Conservation (phyloP, 2,888 invertebrate species). For the Euclidia mi region DNA sequence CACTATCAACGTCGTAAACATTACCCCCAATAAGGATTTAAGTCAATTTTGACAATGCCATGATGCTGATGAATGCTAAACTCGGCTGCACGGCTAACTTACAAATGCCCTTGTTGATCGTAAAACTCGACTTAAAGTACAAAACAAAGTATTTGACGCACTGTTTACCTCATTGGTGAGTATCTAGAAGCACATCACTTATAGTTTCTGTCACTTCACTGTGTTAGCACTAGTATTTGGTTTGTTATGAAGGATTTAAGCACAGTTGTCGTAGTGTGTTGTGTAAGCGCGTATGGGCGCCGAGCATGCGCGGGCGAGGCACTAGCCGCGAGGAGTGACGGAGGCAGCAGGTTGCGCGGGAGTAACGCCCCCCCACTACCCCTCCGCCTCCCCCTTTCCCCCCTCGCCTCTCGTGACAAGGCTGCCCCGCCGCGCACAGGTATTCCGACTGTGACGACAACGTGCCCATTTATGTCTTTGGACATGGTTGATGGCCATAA, state of each 20-base stretch:
- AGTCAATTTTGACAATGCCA: constrained; percentile 49
- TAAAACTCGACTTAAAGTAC: constrained; percentile 54
- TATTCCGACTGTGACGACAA: constrained; percentile 88
- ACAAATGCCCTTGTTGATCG: constrained; percentile 73
- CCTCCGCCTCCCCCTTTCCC: too few species aligned
- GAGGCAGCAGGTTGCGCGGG: constrained; percentile 84
- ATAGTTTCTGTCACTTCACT: constrained; percentile 72
- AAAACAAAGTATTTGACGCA: constrained; percentile 47
- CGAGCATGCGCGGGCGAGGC: constrained; percentile 77
- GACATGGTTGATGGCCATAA: constrained; percentile 85
- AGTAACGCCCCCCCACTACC: constrained; percentile 67
- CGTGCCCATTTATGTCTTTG: constrained; percentile 89
- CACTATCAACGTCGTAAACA: constrained; percentile 33
- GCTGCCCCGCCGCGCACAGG: constrained; percentile 73
- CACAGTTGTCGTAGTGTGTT: constrained; percentile 51
- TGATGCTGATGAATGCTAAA: constrained; percentile 60
- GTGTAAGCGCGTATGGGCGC: constrained; percentile 65
- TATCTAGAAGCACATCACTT: constrained; percentile 70
- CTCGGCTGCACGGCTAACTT: constrained; percentile 54
- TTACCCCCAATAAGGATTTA: constrained; percentile 25
- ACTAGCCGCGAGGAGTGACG: constrained; percentile 76
- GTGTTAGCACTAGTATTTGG: constrained; percentile 60
- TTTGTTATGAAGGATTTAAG: constrained; percentile 61
- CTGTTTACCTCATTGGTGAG: constrained; percentile 71
- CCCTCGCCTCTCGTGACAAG: constrained; percentile 62